Base-by-base conservation (phyloP, 2,888 invertebrate species). In the Pediacus dermestoides region DNA sequence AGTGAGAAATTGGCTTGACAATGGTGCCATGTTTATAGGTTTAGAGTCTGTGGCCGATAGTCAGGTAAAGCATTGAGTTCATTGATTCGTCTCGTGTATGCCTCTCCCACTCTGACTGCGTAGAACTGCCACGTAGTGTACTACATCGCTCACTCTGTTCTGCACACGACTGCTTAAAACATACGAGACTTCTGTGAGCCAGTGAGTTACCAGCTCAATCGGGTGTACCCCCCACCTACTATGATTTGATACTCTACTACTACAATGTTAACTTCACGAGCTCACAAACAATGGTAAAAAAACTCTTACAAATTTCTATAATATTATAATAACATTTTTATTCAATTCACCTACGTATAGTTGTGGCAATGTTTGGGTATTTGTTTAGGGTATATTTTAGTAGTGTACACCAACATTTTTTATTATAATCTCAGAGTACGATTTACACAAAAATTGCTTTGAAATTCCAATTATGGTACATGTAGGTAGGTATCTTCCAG, bases 1-100 rank as follows among this genome's bases (percentile, higher is more conserved):
- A 40, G 40, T 50, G 39, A 37, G 42, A 53, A 53, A 53, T 55
- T 60, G 65, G 66, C 66, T 49, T 69, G 66, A 69, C 63, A 61
- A 58, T 66, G 59, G 57, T 69, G 69, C 70, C 70, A 67, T 70
- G 68, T 70, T 63, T 70, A 70, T 70, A 70, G 70, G 70, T 70
- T 63, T 66, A 66, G 56, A 58, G 65, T 64, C 66, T 67, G 64
- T 67, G 69, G 69, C 61, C 64, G 64, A 63, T 67, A 63, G 63
- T 64, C 61, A 67, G 66, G 66, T 67, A 66, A 65, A 4, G 56
- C 58, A 37, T 60, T 57, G 60, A 61, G 61, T 58, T 53, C 25
- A 33, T 36, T 31, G 45, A 30, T 31, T 33, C 63, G 58, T 62
- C 64, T 63, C 55, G 56, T 60, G 53, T 48, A 48, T 42, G 52